These are phyloP conservation scores for Podabrus alpinus DNA, from an alignment of 2,888 invertebrate species.

Conservation along the genomic window DNA sequence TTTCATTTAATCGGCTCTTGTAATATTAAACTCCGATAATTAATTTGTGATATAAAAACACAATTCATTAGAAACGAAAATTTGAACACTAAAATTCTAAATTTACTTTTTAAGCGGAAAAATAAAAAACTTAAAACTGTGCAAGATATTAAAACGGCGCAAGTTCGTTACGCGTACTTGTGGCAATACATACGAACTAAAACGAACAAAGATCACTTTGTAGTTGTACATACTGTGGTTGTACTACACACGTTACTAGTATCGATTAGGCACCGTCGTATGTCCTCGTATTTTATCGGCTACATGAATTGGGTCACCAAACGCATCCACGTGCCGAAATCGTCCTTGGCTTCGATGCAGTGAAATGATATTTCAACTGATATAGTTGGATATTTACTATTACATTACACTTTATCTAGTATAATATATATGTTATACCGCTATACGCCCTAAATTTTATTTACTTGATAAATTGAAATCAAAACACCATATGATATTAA, in stretches of 20 bases:
- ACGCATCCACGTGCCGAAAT: constrained; percentile 45
- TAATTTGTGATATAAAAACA: not conserved
- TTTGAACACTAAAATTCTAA: not conserved
- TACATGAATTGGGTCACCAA: constrained; percentile 43
- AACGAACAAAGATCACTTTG: constrained; percentile 23
- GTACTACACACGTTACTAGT: constrained; percentile 43
- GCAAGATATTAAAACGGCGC: not conserved
- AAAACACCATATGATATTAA: not conserved
- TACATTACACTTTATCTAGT: not conserved
- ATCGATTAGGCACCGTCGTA: constrained; percentile 40
- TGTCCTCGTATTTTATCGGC: constrained; percentile 39
- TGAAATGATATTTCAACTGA: constrained; percentile 11
- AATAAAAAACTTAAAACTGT: not conserved
- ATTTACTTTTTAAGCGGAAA: not conserved
- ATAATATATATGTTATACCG: not conserved
- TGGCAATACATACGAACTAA: constrained; percentile 5
- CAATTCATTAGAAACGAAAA: not conserved
- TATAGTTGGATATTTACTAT: not conserved
- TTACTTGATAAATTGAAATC: not conserved
- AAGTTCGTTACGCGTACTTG: constrained; percentile 1
- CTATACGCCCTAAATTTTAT: constrained; percentile 1
- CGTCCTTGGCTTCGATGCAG: constrained; percentile 46
- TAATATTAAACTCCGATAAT: not conserved
- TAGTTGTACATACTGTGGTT: constrained; percentile 27
- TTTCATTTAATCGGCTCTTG: not conserved